Conservation (phyloP, 2,113 vertebrate species). For the Scortum barcoo region DNA sequence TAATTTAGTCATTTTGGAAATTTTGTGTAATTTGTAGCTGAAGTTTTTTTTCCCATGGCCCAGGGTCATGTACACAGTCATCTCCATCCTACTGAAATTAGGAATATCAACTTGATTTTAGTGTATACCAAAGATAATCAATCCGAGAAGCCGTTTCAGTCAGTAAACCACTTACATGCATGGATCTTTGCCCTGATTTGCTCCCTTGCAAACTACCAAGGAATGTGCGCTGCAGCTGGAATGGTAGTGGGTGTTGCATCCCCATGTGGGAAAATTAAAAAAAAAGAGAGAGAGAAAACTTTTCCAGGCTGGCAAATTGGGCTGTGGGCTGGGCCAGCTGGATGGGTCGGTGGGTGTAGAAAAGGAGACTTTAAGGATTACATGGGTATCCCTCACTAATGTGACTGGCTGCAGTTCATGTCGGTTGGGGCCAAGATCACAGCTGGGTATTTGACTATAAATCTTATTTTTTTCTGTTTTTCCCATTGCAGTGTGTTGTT, state of each 20-base stretch:
- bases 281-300: neutral
- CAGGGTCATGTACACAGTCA: neutral
- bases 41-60: neutral
- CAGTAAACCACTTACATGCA: slow-evolving; percentile 27
- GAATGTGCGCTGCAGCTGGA: slow-evolving; percentile 66
- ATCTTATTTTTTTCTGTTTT: slow-evolving; percentile 11
- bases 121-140: neutral
- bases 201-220: slow-evolving; percentile 29
- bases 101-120: slow-evolving; percentile 1
- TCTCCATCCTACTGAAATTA: neutral
- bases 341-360: neutral
- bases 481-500: neutral
- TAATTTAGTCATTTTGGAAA: neutral
- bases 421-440: slow-evolving; percentile 50
- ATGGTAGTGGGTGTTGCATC: slow-evolving; percentile 33
- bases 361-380: slow-evolving; percentile 52
- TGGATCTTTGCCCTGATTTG: slow-evolving; percentile 37
- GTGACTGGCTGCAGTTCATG: slow-evolving; percentile 29
- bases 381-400: slow-evolving; percentile 46
- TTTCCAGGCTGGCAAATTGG: slow-evolving; percentile 49
- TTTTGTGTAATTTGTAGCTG: neutral
- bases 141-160: neutral
- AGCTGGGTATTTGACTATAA: slow-evolving; percentile 50
- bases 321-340: slow-evolving; percentile 34
- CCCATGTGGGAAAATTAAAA: slow-evolving; percentile 63